Percentiles rank a stretch among this genome's conserved stretches.
phyloP scores from a whole-genome alignment of 1,140 invertebrate species.

The Drosophila novamexicana region DNA sequence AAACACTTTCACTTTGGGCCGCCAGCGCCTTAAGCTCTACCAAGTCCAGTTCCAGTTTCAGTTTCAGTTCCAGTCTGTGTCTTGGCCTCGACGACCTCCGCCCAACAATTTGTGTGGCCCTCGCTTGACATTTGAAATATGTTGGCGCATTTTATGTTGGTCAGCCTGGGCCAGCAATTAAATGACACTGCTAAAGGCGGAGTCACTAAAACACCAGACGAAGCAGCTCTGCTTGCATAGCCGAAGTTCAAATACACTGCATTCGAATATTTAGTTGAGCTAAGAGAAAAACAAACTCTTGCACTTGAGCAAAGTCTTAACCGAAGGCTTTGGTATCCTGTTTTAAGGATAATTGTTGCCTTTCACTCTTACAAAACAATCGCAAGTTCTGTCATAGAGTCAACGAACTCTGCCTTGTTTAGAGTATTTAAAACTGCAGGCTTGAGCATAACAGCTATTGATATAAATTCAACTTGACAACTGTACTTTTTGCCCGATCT shows the following conservation, averaged over 20 bases:
- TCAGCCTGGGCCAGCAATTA: slow-evolving; percentile 58
- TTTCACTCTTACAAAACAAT: background rate
- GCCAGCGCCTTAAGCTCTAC: slow-evolving; percentile 40
- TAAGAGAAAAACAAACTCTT: too few species aligned
- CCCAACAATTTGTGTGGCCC: background rate
- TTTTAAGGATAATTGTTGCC: too few species aligned
- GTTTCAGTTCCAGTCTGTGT: background rate
- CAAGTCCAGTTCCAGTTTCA: background rate
- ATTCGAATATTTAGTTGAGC: too few species aligned
- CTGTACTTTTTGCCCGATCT: slow-evolving; percentile 25
- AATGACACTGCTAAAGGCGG: slow-evolving; percentile 22
- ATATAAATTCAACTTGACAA: slow-evolving; percentile 44
- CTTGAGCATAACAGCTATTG: slow-evolving; percentile 5
- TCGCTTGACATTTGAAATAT: slow-evolving; percentile 74
- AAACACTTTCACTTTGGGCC: slow-evolving; percentile 60
- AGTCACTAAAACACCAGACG: slow-evolving; percentile 1
- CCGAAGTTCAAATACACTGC: slow-evolving; percentile 3
- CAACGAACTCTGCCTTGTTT: background rate
- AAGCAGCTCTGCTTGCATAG: background rate
- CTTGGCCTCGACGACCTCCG: slow-evolving; percentile 2
- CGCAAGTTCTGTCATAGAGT: background rate
- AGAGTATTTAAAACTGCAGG: slow-evolving; percentile 16
- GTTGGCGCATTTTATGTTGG: slow-evolving; percentile 57
- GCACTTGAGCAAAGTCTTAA: too few species aligned
- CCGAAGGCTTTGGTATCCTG: too few species aligned